phyloP scores from a whole-genome alignment of 2,797 vertebrate genomes.

The Chrysocyon brachyurus region DNA sequence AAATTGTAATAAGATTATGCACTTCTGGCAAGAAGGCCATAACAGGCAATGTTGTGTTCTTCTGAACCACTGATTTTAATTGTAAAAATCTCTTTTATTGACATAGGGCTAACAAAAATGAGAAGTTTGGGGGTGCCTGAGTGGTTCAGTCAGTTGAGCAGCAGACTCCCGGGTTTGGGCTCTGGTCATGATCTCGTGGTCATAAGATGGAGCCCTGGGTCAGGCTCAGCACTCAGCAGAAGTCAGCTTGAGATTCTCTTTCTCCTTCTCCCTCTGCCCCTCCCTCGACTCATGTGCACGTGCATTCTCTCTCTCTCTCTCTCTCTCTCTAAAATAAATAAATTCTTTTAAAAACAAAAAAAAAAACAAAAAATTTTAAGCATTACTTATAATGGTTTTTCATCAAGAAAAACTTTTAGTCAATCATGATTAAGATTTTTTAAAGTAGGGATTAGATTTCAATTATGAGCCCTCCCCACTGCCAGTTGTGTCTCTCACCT shows the following conservation, averaged over 20 bases:
- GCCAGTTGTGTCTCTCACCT: not conserved
- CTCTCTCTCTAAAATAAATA: not conserved
- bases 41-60: not conserved
- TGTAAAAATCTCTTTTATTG: not conserved
- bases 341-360: not conserved
- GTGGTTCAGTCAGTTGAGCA: not conserved
- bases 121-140: not conserved
- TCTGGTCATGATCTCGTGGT: not conserved
- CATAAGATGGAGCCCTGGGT: accelerated
- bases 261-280: not conserved
- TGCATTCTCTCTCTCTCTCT: not conserved
- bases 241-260: not conserved
- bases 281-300: accelerated
- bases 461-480: not conserved
- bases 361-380: not conserved
- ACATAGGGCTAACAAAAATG: not conserved
- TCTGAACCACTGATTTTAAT: not conserved
- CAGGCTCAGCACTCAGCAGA: not conserved
- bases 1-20: accelerated
- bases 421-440: not conserved
- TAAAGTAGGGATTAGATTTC: not conserved
- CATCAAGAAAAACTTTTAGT: not conserved
- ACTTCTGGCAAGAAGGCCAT: not conserved
- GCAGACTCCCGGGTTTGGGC: not conserved
- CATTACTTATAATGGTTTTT: not conserved